Percentiles rank a stretch among this genome's conserved stretches.
These are phyloP conservation scores for Oscarella lobularis DNA, from an alignment of 37 sponge, comb jelly and placozoan genomes.

Conservation along the genomic window DNA sequence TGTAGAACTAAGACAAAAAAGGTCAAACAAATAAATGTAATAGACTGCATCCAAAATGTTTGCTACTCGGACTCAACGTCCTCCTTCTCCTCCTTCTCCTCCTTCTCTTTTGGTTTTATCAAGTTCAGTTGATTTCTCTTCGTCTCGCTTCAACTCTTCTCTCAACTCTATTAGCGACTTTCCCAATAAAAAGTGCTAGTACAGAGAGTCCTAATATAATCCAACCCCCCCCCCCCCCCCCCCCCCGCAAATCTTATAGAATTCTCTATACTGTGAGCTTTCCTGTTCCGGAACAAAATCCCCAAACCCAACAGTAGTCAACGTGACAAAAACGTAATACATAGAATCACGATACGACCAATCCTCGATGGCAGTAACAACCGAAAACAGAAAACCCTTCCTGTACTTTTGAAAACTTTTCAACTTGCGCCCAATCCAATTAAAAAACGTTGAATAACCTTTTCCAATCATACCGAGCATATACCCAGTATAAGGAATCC, in stretches of 20 bases:
- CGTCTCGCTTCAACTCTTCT: slow-evolving; percentile 6
- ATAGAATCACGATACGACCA: slow-evolving; percentile 47
- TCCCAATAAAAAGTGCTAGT: slow-evolving; percentile 34
- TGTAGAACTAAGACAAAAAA: too few relatives aligned
- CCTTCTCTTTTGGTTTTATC: slow-evolving; percentile 8
- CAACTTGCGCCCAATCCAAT: neutral
- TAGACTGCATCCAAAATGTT: too few relatives aligned
- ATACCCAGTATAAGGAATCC: slow-evolving; percentile 37
- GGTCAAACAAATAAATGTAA: too few relatives aligned
- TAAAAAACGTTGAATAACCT: slow-evolving; percentile 11
- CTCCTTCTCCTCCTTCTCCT: slow-evolving; percentile 10
- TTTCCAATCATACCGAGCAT: slow-evolving; percentile 35
- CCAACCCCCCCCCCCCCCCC: too few relatives aligned
- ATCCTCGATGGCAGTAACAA: slow-evolving; percentile 35
- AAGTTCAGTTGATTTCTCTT: slow-evolving; percentile 8
- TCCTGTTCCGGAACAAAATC: slow-evolving; percentile 49
- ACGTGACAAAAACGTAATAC: slow-evolving; percentile 50
- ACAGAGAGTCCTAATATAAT: slow-evolving; percentile 55
- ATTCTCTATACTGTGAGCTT: neutral
- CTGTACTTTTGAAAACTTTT: neutral
- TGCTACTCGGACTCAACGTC: too few relatives aligned
- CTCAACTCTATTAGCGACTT: neutral
- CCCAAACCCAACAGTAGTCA: slow-evolving; percentile 81
- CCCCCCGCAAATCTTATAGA: slow-evolving; percentile 10
- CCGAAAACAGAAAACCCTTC: slow-evolving; percentile 17